Base-by-base conservation (phyloP, 2,888 invertebrate species). In the Ornithoptera alexandrae region DNA sequence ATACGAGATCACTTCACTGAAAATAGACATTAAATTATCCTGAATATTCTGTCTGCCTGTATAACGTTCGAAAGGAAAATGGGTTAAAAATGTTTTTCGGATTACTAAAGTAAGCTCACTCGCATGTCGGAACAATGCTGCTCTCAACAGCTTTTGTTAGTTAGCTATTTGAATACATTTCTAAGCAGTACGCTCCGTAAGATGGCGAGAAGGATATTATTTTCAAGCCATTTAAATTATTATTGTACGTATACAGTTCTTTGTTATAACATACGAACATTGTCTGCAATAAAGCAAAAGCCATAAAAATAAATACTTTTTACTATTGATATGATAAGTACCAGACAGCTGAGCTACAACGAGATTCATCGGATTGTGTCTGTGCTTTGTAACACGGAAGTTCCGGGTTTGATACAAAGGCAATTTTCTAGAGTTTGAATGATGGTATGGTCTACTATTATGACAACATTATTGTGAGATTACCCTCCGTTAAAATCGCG, bases 101-200 rank as follows among this genome's bases (percentile, higher is more conserved):
- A 61, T 42, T 61, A 39, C 42, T 39, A 61, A 61, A 18, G 61
- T 42, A 61, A 39, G 42, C 61, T 39, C 36, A 39, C 57, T 22
- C 22, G 57, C 57, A 39, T 42, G 36, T 36, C 10, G 20, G 61
- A 61, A 61, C 61, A 61, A 61, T 61, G 61, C 61, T 61, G 61
- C 42, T 20, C 61, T 20, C 61, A 39, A 42, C 17, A 36, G n/a
- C 61, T 61, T 61, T 61, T 61, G 39, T 61, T 61, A 61, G 61
- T 61, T 61, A 61, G 36, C n/a, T 20, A 39, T 61, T n/a, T 39
- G 20, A 36, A 61, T 39, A 61, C 36, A 36, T 39, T 39, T 58
- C 57, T 58, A 58, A 20, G 57, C 57, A 20, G 57, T 58, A 12
- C 20, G 57, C 22, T 58, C 22, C n/a, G 5, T 22, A 22, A 24